Percentiles rank a stretch among this genome's conserved stretches.
Conservation (phyloP, 2,797 vertebrate species). For the Aphelocoma californica region DNA sequence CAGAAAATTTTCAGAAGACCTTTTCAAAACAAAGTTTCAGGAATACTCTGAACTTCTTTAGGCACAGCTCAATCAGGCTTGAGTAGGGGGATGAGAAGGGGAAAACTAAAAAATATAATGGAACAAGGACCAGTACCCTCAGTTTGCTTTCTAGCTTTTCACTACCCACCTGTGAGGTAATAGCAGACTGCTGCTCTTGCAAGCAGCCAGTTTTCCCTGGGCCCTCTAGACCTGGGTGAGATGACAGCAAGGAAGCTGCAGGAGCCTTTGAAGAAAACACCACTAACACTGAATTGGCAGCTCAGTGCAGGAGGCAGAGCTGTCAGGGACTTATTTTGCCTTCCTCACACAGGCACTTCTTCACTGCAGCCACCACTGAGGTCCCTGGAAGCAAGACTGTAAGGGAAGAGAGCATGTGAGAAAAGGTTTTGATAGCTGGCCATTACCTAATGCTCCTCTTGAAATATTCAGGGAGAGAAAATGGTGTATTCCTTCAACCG, state of each 20-base stretch:
- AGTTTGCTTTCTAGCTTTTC: not conserved
- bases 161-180: not conserved
- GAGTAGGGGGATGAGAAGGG: not conserved
- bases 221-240: not conserved
- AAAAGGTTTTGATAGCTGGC: not conserved
- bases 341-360: not conserved
- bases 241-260: not conserved
- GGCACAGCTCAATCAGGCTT: not conserved
- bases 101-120: not conserved
- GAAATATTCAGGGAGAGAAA: not conserved
- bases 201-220: not conserved
- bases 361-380: not conserved
- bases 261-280: not conserved
- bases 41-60: not conserved
- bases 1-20: not conserved
- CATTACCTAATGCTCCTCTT: not conserved
- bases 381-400: not conserved
- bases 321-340: not conserved
- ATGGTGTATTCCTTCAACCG: not conserved
- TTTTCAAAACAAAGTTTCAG: not conserved
- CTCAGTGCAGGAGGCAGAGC: not conserved
- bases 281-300: not conserved
- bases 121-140: not conserved
- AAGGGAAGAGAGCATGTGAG: not conserved
- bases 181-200: not conserved